Percentiles rank a stretch among this genome's conserved stretches.
phyloP scores from a whole-genome alignment of 2,888 invertebrate species.

The Zaprionus bogoriensis region DNA sequence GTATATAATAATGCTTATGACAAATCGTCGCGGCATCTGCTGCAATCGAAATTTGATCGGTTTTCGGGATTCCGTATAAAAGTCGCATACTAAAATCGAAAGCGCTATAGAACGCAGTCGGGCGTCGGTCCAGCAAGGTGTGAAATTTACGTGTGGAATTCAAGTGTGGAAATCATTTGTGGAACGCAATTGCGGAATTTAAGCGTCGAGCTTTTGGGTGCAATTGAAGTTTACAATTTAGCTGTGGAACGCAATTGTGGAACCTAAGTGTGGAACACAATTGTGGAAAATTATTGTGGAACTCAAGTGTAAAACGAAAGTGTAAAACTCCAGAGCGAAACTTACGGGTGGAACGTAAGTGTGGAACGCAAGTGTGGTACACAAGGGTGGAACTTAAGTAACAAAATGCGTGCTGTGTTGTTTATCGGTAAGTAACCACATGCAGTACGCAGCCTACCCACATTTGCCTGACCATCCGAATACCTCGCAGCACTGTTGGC shows the following conservation, averaged over 20 bases:
- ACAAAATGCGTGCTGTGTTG: constrained; percentile 40
- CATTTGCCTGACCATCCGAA: not conserved
- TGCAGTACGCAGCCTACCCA: too few relatives aligned
- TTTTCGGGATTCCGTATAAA: constrained; percentile 43
- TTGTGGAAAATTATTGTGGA: not conserved
- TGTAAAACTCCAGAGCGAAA: not conserved
- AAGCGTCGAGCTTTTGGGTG: too few relatives aligned
- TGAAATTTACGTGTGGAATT: not conserved
- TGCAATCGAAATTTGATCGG: constrained; percentile 24
- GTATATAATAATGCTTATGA: constrained; percentile 19
- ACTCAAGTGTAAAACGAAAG: not conserved
- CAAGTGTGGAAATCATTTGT: not conserved
- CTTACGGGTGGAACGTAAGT: not conserved
- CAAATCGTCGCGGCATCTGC: constrained; percentile 26
- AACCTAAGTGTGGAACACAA: not conserved
- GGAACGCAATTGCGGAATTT: too few relatives aligned
- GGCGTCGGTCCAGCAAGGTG: constrained; percentile 15
- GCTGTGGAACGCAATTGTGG: constrained; percentile 44
- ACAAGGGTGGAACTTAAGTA: not conserved
- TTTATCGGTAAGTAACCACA: constrained; percentile 52
- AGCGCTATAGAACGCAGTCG: constrained; percentile 44
- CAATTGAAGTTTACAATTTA: too few relatives aligned
- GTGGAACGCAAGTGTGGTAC: not conserved
- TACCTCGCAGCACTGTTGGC: constrained; percentile 33
- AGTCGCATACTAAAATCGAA: constrained; percentile 16